phyloP scores from a whole-genome alignment of 2,113 vertebrate genomes.

The Thryonomys swinderianus region DNA sequence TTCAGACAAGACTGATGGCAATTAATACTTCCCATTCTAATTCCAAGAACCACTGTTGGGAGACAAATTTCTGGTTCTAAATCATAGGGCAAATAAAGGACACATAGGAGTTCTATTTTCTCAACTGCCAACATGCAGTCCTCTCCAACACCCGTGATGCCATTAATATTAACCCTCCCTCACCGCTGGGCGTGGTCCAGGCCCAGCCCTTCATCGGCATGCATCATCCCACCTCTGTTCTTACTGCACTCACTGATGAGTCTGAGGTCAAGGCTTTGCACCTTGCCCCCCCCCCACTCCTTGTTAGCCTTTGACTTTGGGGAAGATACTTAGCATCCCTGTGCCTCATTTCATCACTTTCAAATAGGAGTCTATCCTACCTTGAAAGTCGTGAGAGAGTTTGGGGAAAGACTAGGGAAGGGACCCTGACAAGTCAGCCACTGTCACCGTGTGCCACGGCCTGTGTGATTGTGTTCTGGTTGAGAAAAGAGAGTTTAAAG shows the following conservation, averaged over 20 bases:
- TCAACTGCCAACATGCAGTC: neutral
- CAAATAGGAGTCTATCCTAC: neutral
- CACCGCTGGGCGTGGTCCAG: neutral
- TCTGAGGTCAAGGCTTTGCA: neutral
- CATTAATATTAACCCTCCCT: neutral
- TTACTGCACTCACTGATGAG: neutral
- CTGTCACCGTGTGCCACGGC: neutral
- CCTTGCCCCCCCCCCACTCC: neutral
- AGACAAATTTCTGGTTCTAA: neutral
- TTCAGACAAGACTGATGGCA: neutral
- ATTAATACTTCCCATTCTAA: neutral
- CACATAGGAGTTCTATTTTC: neutral
- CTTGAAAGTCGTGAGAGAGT: neutral
- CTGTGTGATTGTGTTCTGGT: neutral
- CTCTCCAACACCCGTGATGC: neutral
- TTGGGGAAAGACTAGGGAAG: neutral
- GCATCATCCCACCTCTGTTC: neutral
- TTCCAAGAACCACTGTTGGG: neutral
- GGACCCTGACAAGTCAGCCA: neutral
- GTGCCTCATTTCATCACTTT: neutral
- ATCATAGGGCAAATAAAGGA: neutral
- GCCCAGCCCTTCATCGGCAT: neutral
- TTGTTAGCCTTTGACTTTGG: neutral
- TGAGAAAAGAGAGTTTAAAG: neutral
- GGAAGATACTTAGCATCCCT: neutral